Evolutionary conservation across 2,113 vertebrate species (phyloP).

Genomic region (Ammodramus savannarum): DNA sequence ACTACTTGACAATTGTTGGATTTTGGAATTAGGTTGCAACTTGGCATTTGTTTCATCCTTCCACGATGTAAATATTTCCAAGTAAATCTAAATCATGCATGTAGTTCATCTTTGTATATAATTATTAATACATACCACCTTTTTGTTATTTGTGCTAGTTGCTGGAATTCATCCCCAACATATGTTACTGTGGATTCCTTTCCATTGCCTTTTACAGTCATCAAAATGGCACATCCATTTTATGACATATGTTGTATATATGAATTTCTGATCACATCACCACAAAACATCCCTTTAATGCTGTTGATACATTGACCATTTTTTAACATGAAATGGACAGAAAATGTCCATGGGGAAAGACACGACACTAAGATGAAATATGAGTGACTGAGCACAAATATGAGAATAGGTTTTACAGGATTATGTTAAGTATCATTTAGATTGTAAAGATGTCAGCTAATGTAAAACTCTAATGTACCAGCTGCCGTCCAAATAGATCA

Average conservation of each 20-base stretch:
- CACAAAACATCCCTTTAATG: background rate
- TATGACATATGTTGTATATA: background rate
- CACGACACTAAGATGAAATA: background rate
- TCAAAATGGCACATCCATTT: background rate
- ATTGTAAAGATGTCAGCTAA: conserved; percentile 17
- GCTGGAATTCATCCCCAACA: background rate
- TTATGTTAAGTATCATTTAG: background rate
- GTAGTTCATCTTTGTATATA: background rate
- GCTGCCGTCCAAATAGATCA: conserved; percentile 52
- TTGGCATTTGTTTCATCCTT: background rate
- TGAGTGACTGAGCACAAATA: background rate
- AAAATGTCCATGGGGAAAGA: background rate
- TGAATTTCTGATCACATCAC: background rate
- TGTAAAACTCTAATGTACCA: background rate
- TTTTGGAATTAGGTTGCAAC: background rate
- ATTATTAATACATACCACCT: background rate
- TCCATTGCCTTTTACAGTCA: conserved; percentile 31
- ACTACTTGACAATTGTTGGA: background rate
- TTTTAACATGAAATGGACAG: background rate
- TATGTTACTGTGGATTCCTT: conserved; percentile 27
- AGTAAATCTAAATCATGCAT: background rate
- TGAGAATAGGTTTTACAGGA: conserved; percentile 10
- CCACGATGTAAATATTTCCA: background rate
- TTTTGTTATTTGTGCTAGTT: background rate
- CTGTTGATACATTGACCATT: background rate